Conservation (phyloP, 2,888 invertebrate genomes). For the Coenonympha arcania region DNA sequence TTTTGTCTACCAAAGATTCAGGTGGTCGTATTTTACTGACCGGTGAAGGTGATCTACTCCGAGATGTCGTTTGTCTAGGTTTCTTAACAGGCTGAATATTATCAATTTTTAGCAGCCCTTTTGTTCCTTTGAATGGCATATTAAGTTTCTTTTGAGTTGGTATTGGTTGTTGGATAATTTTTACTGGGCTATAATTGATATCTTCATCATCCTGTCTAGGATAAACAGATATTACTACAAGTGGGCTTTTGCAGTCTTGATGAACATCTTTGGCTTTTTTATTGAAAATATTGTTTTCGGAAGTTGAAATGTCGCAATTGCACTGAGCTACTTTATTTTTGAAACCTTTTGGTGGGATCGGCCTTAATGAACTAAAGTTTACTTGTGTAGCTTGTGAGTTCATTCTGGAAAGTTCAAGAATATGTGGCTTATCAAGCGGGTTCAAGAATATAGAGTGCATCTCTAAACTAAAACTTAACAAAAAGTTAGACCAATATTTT, state of each 20-base stretch:
- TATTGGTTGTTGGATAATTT: slow-evolving; percentile 24
- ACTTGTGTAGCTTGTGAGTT: slow-evolving; percentile 47
- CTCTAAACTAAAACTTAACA: no score
- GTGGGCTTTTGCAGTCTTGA: slow-evolving; percentile 40
- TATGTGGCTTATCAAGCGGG: no score
- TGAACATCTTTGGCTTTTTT: slow-evolving; percentile 25
- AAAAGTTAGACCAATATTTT: not conserved
- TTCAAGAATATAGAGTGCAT: not conserved
- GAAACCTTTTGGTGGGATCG: slow-evolving; percentile 19
- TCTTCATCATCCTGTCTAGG: slow-evolving; percentile 38
- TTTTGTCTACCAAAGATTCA: slow-evolving; percentile 24
- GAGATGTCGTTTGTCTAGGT: not conserved
- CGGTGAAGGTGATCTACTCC: slow-evolving; percentile 28
- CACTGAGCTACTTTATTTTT: slow-evolving; percentile 43
- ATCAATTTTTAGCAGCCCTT: no score
- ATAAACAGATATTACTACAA: slow-evolving; percentile 63
- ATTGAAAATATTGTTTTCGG: slow-evolving; percentile 18
- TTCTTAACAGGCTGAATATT: not conserved
- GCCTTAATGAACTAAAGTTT: slow-evolving; percentile 36
- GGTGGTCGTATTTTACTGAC: slow-evolving; percentile 17
- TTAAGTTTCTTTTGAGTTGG: slow-evolving; percentile 16
- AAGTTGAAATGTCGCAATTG: slow-evolving; percentile 28
- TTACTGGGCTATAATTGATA: slow-evolving; percentile 27
- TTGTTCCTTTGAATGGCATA: slow-evolving; percentile 2
- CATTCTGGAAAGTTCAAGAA: not conserved